phyloP scores from a whole-genome alignment of 2,797 vertebrate genomes.

The Setipinna tenuifilis region DNA sequence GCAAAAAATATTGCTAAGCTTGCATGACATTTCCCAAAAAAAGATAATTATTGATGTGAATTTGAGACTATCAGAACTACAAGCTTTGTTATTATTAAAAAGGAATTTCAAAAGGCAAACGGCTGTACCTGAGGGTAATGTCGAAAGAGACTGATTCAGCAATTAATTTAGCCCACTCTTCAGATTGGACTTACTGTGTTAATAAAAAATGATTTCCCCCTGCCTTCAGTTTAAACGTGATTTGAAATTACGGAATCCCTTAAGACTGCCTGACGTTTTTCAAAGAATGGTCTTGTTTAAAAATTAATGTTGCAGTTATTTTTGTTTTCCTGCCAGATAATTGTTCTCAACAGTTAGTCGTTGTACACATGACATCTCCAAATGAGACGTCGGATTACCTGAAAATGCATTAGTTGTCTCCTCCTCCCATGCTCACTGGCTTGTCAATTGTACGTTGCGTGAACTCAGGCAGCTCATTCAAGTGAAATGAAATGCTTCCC shows the following conservation, averaged over 20 bases:
- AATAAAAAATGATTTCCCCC: conserved; percentile 22
- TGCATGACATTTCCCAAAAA: conserved; percentile 39
- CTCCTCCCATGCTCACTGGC: not conserved
- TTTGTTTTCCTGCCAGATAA: not conserved
- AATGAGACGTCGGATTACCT: conserved; percentile 3
- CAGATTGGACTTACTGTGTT: conserved; percentile 23
- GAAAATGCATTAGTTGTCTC: not conserved
- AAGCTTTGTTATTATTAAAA: conserved; percentile 29
- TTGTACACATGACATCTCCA: not conserved
- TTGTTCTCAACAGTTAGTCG: not conserved
- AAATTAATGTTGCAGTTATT: conserved; percentile 24
- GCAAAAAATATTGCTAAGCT: conserved; percentile 43
- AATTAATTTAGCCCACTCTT: conserved; percentile 24
- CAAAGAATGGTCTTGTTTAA: conserved; percentile 17
- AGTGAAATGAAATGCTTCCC: not conserved
- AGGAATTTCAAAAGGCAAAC: conserved; percentile 30
- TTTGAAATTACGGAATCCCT: conserved; percentile 15
- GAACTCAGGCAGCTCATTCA: not conserved
- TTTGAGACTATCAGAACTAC: conserved; percentile 27
- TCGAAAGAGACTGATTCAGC: conserved; percentile 32
- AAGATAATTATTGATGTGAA: conserved; percentile 45
- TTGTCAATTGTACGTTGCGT: not conserved
- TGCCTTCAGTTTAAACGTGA: not conserved
- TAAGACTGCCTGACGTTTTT: not conserved
- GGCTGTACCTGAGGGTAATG: conserved; percentile 18